These are phyloP conservation scores for Pterobdella sp. DNA, from an alignment of 2,888 invertebrate species.

Conservation along the genomic window DNA sequence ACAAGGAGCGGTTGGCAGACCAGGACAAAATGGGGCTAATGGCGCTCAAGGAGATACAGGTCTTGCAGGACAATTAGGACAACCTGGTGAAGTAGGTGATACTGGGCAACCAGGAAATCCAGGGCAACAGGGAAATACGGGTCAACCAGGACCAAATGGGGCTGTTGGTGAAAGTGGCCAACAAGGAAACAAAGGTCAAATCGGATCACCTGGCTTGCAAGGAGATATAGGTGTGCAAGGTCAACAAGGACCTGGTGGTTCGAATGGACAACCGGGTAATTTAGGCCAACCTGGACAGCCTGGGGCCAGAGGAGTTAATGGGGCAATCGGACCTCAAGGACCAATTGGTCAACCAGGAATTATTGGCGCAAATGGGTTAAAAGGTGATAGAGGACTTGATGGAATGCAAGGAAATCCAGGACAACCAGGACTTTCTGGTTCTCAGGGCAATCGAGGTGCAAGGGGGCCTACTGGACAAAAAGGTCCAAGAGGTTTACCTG, in stretches of 20 bases:
- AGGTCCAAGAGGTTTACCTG: conserved; percentile 22
- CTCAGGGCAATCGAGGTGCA: conserved; percentile 5
- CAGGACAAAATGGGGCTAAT: not conserved
- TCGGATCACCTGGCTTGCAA: conserved; percentile 24
- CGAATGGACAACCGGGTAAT: conserved; percentile 24
- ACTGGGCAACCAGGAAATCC: not conserved
- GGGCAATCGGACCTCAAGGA: conserved; percentile 19
- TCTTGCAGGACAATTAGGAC: not conserved
- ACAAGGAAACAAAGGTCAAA: conserved; percentile 15
- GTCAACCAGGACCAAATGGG: conserved; percentile 27
- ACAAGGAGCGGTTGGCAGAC: conserved; percentile 8
- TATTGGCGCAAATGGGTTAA: not conserved
- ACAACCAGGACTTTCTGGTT: conserved; percentile 6
- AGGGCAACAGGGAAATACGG: conserved; percentile 22
- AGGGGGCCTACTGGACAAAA: conserved; percentile 2
- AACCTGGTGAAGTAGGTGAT: conserved; percentile 9
- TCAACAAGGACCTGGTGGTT: conserved; percentile 32
- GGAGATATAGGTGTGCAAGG: conserved; percentile 29
- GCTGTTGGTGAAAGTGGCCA: conserved; percentile 24
- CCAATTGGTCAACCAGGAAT: conserved; percentile 12
- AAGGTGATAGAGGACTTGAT: not conserved
- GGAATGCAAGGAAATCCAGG: conserved; percentile 17
- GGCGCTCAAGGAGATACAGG: not conserved
- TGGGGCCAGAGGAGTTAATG: not conserved
- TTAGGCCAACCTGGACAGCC: conserved; percentile 9